Evolutionary conservation across 2,113 vertebrate species (phyloP), one percentile per base, ranked within the genome.

Genomic region (Parus major): DNA sequence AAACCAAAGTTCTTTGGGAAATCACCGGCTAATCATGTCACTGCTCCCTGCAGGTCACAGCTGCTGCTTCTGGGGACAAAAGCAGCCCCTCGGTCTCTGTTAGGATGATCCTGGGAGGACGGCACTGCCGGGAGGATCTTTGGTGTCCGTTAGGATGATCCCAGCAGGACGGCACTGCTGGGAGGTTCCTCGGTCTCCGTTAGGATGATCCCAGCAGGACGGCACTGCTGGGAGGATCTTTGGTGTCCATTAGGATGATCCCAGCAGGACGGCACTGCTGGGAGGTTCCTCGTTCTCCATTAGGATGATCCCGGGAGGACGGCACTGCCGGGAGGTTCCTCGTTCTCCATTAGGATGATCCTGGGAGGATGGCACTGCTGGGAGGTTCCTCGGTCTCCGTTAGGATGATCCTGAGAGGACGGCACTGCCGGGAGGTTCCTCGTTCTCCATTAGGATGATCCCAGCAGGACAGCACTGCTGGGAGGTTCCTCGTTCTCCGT

Each of bases 21-120:
- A 22, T 66, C 64, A 33, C 46, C 72, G 59, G 42, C 36, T 80
- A 7, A n/a, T 69, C 2, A 2, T 12, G n/a, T 77, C 76, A 16
- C 33, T 41, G 29, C 44, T 64, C 39, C 73, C 85, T 39, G 59
- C 59, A n/a, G 63, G 77, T 63, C 78, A n/a, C 42, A 10, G 39
- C 14, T 73, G 90, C 46, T 65, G 23, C 31, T 24, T 13, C 31
- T 55, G 39, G 75, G 75, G 82, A 55, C 82, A 78, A 63, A 78
- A 66, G 2, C 47, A 6, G 70, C 29, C 76, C 39, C 52, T 86
- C 57, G 33, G 0, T 20, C 36, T 65, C 77, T 16, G 0, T 57
- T 0, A 7, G 55, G 69, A 31, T 11, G 28, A 36, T 21, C 20
- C 52, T 0, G 1, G 35, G 17, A 28, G 41, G 41, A 12, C 3